Evolutionary conservation across 2,888 invertebrate species (phyloP).

Genomic region (Cataglyphis rosenhaueri): DNA sequence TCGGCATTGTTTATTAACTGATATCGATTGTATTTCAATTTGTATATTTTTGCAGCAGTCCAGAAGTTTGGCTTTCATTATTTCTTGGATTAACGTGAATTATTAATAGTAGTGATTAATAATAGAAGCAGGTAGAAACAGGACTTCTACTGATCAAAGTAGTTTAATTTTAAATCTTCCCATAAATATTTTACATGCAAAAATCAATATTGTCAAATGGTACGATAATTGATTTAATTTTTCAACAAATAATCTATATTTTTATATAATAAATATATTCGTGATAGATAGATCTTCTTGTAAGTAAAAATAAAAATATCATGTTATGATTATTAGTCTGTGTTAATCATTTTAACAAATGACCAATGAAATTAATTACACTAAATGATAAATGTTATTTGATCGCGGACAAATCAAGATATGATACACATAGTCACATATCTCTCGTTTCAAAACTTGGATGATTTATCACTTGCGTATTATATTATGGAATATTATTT

Average conservation of each 20-base stretch:
- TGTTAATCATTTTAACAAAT: neutral
- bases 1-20: slow-evolving; percentile 6
- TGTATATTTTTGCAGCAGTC: neutral
- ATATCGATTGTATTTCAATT: neutral
- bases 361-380: neutral
- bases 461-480: neutral
- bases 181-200: neutral
- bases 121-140: neutral
- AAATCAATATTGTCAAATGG: neutral
- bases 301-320: neutral
- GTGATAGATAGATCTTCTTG: neutral
- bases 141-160: neutral
- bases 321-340: neutral
- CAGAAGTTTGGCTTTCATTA: neutral
- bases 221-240: neutral
- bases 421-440: neutral
- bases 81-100: neutral
- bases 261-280: neutral
- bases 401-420: neutral
- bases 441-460: neutral
- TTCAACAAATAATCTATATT: neutral
- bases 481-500: neutral
- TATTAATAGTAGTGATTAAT: neutral
- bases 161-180: neutral
- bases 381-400: neutral